Base-by-base conservation (phyloP, 1,140 invertebrate species). In the Hylaeus anthracinus region DNA sequence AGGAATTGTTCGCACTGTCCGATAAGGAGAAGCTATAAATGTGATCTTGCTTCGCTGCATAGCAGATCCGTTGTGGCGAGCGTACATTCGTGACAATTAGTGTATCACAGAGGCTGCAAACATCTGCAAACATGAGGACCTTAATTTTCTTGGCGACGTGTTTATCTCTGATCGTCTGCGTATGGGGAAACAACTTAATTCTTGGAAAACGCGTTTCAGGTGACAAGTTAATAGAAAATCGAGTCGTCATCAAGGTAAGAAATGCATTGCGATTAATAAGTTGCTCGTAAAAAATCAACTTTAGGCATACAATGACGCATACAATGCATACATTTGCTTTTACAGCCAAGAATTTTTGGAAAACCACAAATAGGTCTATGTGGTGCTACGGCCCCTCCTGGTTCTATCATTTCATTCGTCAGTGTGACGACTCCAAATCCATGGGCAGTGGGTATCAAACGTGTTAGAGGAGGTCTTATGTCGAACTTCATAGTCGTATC, bases 21-120 rank as follows among this genome's bases (percentile, higher is more conserved):
- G 86, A 87, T 87, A 87, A 84, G 61, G 39, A 3, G 4, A 61
- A n/a, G 63, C 15, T 87, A 87, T 87, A 87, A 81, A 87, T 78
- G 12, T 51, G 58, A 41, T 72, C 45, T 15, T 5, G 5, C 26
- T 8, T 10, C n/a, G 0, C n/a, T 39, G 37, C 8, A 5, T 39
- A 51, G 37, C 66, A 61, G 14, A 63, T 78, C 53, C 51, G 5
- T n/a, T 63, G 41, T 14, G 15, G 26, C 9, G 41, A 12, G 37
- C 3, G 2, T 60, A 15, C 4, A 61, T 41, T 45, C 2, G 14
- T 26, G n/a, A 26, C 43, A 4, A 1, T n/a, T 5, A 5, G 37
- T 51, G 5, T 1, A 12, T 3, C 15, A 5, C 6, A 5, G 3
- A 9, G 0, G 14, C 3, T 41, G 2, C 51, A 1, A 10, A 66